Evolutionary conservation across 2,888 invertebrate species (phyloP), one percentile per base, ranked within the genome.

Genomic region (Archaeoteleia sp.): DNA sequence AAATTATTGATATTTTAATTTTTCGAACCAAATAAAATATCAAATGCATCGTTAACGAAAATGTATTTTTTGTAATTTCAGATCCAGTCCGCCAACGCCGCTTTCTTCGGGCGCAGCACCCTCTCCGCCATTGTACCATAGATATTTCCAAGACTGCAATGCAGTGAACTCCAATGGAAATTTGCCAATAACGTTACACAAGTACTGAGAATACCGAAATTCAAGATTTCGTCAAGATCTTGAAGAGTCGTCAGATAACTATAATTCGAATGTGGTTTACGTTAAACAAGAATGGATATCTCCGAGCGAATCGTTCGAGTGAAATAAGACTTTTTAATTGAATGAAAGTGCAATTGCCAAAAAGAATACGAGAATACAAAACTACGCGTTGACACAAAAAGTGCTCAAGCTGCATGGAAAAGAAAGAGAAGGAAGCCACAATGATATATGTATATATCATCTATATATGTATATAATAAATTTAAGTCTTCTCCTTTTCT

Each of bases 121-220:
- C 25, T 84, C 85, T 7, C 83, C 85, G 10, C 84, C 84, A 8
- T 70, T 82, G 12, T 81, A 81, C 43, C 82, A 84, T 66, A 79
- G 85, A 75, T 85, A 85, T 54, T 84, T 84, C 35, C 85, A 84
- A 75, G 84, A 85, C 75, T 85, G 84, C 75, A 85, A 84, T 55
- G 82, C 82, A 13, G 81, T 84, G 0, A 84, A 81, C 54, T 81
- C 83, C 63, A 84, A 82, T 57, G 84, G 84, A 12, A 85, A 85
- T 75, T 60, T 85, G 46, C 84, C 85, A n/a, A 84, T 85, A 73
- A 83, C 85, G 76, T 66, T 85, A 49, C 85, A 84, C 71, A 85
- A 85, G 68, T 85, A 85, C 84, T 85, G 85, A 85, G 84, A 83
- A 69, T 85, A 83, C 73, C 80, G 82, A 70, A 82, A 82, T 76